Percentiles rank a stretch among this genome's conserved stretches.
Evolutionary conservation across 2,797 vertebrate genomes (phyloP).

Genomic region (Microctenopoma lineatum): DNA sequence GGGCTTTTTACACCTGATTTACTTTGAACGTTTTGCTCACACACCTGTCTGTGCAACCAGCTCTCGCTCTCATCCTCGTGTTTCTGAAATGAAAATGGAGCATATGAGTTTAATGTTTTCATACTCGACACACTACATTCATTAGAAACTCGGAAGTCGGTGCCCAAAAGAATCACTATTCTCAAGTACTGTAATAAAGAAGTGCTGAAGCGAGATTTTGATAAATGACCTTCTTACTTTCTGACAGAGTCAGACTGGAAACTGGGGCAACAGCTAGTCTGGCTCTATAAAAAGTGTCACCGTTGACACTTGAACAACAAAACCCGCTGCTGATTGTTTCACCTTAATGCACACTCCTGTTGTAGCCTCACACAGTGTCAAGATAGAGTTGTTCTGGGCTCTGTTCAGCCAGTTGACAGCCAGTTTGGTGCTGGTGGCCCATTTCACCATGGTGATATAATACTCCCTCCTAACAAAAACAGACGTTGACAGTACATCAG

Average conservation of each 20-base stretch:
- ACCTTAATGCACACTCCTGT: slow-evolving; percentile 98
- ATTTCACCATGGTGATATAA: slow-evolving; percentile 98
- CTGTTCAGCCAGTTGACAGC: slow-evolving; percentile 98
- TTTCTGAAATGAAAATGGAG: slow-evolving; percentile 86
- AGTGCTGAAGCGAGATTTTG: background rate
- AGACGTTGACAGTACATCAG: slow-evolving; percentile 27
- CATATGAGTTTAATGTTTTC: background rate
- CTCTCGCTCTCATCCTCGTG: slow-evolving; percentile 96
- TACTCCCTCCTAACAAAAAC: slow-evolving; percentile 86
- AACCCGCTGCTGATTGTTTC: slow-evolving; percentile 2
- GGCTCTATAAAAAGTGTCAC: background rate
- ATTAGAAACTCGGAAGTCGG: background rate
- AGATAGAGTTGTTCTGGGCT: slow-evolving; percentile 96
- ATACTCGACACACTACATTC: too few relatives aligned
- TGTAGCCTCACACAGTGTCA: slow-evolving; percentile 95
- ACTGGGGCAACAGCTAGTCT: background rate
- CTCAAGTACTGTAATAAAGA: background rate
- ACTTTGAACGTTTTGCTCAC: slow-evolving; percentile 24
- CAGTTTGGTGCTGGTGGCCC: slow-evolving; percentile 97
- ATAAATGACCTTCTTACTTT: background rate
- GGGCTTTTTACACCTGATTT: slow-evolving; percentile 9
- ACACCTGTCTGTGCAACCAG: slow-evolving; percentile 97
- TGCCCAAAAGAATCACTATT: background rate
- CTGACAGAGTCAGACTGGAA: background rate
- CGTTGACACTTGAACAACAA: background rate